Base-by-base conservation (phyloP, 2,113 vertebrate genomes). In the Pseudopipra pipra region DNA sequence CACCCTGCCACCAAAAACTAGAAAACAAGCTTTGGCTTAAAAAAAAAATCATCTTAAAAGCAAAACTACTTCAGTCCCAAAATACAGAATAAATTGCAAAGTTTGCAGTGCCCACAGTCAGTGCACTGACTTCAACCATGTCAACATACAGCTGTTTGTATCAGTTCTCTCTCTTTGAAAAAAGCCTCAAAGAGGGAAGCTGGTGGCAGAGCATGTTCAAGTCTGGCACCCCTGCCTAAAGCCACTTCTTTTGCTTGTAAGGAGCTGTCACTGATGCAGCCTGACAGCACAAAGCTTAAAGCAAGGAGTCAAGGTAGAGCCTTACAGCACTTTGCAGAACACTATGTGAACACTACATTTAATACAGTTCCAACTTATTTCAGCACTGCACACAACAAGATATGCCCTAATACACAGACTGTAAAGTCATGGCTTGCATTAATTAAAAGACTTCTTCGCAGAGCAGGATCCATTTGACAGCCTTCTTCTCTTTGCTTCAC, bases 151-250 rank as follows among this genome's bases (percentile, higher is more conserved):
- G 51, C 65, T 86, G 84, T 71, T 77, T 62, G 80, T 63, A 33
- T 8, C 22, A 47, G 47, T 19, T 51, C 39, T 41, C 62, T 27
- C 25, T 25, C 67, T 82, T 43, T 85, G 43, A 85, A 72, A 68
- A 68, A 33, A 75, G 72, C 49, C 73, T 70, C 52, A 44, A 77
- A 93, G 73, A 93, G 28, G 55, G 30, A 89, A 79, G 55, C 6
- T 5, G 59, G 85, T 46, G 79, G 83, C 72, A 86, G 46, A 52
- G 31, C 1, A 1, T 47, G 27, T 61, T 83, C 47, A 59, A 77
- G 87, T 46, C 85, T 12, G 7, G 82, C 91, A 91, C 63, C 71
- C 49, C 80, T 28, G 63, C 86, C 83, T 80, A 89, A 73, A 78
- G 86, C 75, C 72, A 76, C 59, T 49, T 66, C 55, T 82, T 82